A percentile compares a stretch with the other conserved stretches of the same genome.
phyloP scores from a whole-genome alignment of 1,140 invertebrate genomes.

The Cylas formicarius region DNA sequence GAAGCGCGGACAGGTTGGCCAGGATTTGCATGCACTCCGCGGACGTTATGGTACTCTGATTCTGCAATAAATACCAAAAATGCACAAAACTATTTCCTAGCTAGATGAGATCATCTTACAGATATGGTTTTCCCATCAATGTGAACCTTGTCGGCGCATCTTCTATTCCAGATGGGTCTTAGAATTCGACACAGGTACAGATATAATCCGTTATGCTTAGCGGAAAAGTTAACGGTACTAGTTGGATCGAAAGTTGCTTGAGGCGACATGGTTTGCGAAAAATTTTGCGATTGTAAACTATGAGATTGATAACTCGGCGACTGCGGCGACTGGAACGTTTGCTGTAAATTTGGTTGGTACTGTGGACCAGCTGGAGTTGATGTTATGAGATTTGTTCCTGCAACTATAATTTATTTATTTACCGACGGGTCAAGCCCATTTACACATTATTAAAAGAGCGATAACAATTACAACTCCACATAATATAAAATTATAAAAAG shows the following conservation, averaged over 20 bases:
- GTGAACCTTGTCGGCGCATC: slow-evolving; percentile 58
- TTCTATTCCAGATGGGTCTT: slow-evolving; percentile 70
- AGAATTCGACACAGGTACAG: slow-evolving; percentile 82
- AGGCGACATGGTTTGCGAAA: slow-evolving; percentile 9
- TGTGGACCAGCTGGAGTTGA: slow-evolving; percentile 32
- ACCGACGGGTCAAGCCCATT: no score
- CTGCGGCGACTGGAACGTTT: slow-evolving; percentile 7
- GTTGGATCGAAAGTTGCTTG: slow-evolving; percentile 20
- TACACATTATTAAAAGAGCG: no score
- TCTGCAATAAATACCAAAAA: slow-evolving; percentile 22
- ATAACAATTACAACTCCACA: no score
- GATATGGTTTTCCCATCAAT: slow-evolving; percentile 52
- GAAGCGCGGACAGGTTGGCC: slow-evolving; percentile 54
- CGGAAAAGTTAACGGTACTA: slow-evolving; percentile 55
- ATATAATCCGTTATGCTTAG: slow-evolving; percentile 91
- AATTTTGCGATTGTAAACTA: neutral
- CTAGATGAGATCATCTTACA: slow-evolving; percentile 44
- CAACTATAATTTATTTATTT: no score
- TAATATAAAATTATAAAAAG: no score
- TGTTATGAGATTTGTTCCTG: no score
- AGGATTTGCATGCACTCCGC: slow-evolving; percentile 54
- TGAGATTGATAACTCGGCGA: slow-evolving; percentile 23
- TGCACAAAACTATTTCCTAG: slow-evolving; percentile 5
- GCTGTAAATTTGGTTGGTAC: slow-evolving; percentile 18
- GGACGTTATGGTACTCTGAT: slow-evolving; percentile 46